Conservation (phyloP, 1,140 invertebrate species). For the Anoplophora glabripennis region DNA sequence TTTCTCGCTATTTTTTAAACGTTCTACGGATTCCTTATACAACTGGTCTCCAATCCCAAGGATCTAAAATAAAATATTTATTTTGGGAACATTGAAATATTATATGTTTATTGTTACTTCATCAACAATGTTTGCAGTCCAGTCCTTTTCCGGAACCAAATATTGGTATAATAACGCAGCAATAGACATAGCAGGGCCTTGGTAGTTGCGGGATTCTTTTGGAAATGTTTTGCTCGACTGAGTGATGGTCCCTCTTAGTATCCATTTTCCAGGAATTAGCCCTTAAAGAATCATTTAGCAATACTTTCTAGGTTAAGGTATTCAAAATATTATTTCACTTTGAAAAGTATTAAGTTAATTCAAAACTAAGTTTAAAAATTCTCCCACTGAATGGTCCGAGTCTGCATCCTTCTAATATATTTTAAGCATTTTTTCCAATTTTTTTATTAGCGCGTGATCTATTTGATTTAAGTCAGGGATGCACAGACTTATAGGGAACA, state of each 20-base stretch:
- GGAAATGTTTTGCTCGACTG: constrained; percentile 52
- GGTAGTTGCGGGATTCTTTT: constrained; percentile 50
- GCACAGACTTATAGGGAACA: too few species aligned
- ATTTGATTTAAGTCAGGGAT: too few species aligned
- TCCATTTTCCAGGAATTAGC: constrained; percentile 51
- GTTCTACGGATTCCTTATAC: constrained; percentile 51
- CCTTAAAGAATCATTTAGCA: constrained; percentile 37
- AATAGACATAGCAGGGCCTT: constrained; percentile 52
- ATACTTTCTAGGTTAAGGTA: too few species aligned
- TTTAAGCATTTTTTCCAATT: too few species aligned
- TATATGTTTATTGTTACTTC: constrained; percentile 40
- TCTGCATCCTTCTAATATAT: too few species aligned
- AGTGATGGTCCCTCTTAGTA: constrained; percentile 52
- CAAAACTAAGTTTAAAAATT: too few species aligned
- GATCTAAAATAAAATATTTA: constrained; percentile 37
- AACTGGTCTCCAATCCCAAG: constrained; percentile 50
- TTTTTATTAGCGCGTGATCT: too few species aligned
- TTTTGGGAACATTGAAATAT: not conserved
- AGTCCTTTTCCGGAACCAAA: constrained; percentile 44
- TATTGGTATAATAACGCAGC: constrained; percentile 48
- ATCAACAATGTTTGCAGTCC: constrained; percentile 52
- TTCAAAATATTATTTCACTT: too few species aligned
- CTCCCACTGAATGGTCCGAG: too few species aligned
- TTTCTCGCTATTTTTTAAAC: constrained; percentile 49
- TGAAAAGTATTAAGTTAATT: too few species aligned